Percentiles rank a stretch among this genome's conserved stretches.
These are phyloP conservation scores for Microctenopoma stevenorrisi DNA, from an alignment of 2,797 vertebrate species.

Conservation along the genomic window DNA sequence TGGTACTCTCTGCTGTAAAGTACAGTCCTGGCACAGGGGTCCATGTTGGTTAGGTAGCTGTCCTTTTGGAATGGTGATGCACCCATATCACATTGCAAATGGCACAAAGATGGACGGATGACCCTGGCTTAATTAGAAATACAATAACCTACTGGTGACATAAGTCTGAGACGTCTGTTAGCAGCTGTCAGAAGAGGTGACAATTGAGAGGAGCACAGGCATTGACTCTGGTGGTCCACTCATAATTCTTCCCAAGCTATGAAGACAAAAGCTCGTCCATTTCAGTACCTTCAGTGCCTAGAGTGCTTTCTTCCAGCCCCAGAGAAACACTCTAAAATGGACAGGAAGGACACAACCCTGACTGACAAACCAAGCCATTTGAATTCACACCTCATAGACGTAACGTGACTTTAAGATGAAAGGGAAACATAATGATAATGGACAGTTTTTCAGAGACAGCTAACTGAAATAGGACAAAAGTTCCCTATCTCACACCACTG, in stretches of 20 bases:
- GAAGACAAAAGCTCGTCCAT: constrained; percentile 25
- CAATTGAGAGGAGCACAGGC: constrained; percentile 59
- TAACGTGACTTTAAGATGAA: background rate
- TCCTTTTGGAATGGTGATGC: constrained; percentile 39
- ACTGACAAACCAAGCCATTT: background rate
- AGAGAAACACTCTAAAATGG: background rate
- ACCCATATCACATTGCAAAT: constrained; percentile 72
- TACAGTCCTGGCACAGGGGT: background rate
- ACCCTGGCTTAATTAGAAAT: constrained; percentile 80
- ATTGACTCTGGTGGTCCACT: constrained; percentile 64
- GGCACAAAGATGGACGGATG: constrained; percentile 68
- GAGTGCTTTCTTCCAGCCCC: constrained; percentile 11
- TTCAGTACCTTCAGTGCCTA: background rate
- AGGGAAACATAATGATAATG: background rate
- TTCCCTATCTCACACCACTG: no score
- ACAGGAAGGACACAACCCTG: background rate
- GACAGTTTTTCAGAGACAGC: no score
- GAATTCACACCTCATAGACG: background rate
- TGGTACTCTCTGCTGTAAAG: background rate
- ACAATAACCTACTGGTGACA: constrained; percentile 78
- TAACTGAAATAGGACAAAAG: no score
- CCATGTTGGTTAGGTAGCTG: constrained; percentile 39
- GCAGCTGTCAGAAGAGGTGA: constrained; percentile 57
- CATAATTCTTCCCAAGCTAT: constrained; percentile 24
- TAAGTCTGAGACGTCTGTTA: constrained; percentile 72